Conservation (phyloP, 2,113 vertebrate species). For the Rutilus rutilus region DNA sequence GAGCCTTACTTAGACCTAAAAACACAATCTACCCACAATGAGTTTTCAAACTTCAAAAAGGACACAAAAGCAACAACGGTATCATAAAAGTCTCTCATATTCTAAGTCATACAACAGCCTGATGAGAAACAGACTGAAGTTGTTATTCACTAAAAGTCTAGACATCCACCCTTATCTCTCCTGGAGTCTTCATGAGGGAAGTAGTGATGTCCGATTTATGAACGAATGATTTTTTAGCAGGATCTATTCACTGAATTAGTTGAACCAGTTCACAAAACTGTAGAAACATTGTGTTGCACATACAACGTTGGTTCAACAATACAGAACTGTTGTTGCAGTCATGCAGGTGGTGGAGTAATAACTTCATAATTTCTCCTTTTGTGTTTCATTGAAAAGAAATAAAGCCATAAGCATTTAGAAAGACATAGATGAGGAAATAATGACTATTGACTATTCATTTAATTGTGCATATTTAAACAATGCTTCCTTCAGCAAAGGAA, state of each 20-base stretch:
- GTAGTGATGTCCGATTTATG: background rate
- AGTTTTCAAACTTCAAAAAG: background rate
- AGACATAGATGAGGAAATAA: too few species aligned
- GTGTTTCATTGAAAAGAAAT: background rate
- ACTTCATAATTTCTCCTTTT: background rate
- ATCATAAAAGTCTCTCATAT: background rate
- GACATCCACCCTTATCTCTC: background rate
- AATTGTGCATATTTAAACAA: background rate
- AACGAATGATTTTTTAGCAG: background rate
- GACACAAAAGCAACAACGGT: background rate
- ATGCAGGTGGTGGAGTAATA: background rate
- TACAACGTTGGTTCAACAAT: background rate
- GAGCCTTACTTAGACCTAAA: constrained; percentile 29
- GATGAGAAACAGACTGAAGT: background rate
- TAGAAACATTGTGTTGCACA: too few species aligned
- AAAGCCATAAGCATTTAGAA: background rate
- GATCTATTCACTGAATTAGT: too few species aligned
- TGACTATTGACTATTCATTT: background rate
- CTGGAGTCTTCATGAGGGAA: background rate
- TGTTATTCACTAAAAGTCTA: background rate
- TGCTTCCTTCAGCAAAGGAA: background rate
- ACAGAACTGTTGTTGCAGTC: background rate
- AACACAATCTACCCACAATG: background rate
- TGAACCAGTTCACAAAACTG: background rate
- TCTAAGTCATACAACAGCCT: background rate